These are phyloP conservation scores for Circaetus gallicus DNA, from an alignment of 2,113 vertebrate genomes.

Conservation along the genomic window DNA sequence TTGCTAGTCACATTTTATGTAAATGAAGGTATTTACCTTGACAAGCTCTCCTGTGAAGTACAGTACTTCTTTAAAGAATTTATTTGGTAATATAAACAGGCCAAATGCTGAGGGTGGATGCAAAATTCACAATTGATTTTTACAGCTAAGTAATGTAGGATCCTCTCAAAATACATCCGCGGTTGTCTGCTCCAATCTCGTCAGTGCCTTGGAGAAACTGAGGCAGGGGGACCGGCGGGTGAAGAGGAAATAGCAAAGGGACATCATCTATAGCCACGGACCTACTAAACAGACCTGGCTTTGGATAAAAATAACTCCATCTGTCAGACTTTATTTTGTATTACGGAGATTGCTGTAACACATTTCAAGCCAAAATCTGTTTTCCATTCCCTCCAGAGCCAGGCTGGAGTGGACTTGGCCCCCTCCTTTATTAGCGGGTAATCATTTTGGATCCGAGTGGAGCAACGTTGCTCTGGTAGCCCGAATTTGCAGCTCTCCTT, in stretches of 20 bases:
- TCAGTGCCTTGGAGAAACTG: not conserved
- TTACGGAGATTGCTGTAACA: not conserved
- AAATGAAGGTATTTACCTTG: slow-evolving; percentile 71
- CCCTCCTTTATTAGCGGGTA: not conserved
- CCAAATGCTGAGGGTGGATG: slow-evolving; percentile 34
- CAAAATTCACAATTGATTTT: not conserved
- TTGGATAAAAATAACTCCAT: slow-evolving; percentile 49
- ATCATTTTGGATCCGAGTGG: not conserved
- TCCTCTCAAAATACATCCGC: not conserved
- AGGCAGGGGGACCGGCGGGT: not conserved
- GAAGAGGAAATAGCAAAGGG: not conserved
- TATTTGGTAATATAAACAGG: slow-evolving; percentile 60
- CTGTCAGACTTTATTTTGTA: slow-evolving; percentile 46
- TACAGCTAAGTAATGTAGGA: not conserved
- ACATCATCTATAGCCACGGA: not conserved
- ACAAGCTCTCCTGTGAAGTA: slow-evolving; percentile 68
- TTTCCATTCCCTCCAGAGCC: slow-evolving; percentile 23
- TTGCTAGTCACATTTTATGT: slow-evolving; percentile 67
- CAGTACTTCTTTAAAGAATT: slow-evolving; percentile 65
- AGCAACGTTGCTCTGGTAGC: not conserved
- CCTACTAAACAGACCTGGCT: not conserved
- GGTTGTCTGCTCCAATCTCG: not conserved
- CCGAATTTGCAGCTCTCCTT: not conserved
- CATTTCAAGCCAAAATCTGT: slow-evolving; percentile 26
- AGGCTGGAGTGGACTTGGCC: not conserved